Base-by-base conservation (phyloP, 2,797 vertebrate genomes). In the Botia almorhae region DNA sequence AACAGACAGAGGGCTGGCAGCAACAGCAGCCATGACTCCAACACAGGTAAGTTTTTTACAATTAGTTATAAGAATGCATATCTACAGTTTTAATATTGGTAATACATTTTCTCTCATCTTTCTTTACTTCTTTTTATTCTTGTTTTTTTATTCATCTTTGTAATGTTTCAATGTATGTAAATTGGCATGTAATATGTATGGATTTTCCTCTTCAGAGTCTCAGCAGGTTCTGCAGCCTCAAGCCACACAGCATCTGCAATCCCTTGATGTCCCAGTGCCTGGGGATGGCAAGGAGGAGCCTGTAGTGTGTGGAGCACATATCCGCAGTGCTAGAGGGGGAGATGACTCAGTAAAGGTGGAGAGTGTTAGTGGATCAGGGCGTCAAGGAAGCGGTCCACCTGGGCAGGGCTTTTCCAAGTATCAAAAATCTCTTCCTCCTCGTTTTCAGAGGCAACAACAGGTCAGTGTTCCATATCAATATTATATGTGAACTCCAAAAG, bases 401-500 rank as follows among this genome's bases (percentile, higher is more conserved):
- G 89, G 92, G 3, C 94, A 95, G 69, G 93, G 95, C 78, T 98
- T 97, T 85, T 96, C 96, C 46, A 97, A 97, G 87, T 98, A 97
- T 87, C 97, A 98, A 90, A 98, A 98, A 90, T 97, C 96, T 0
- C 92, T 98, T 81, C 97, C 96, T 0, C 97, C 97, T 73, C 95
- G 96, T 69, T 98, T 98, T 89, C 97, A 98, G 91, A 93, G 96
- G 83, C 97, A 98, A 83, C 97, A 98, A 80, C 97, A 98, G 94
- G 97, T 97, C 53, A 86, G 87, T 76, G 36, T n/a, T 50, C 14
- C 14, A 6, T 7, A 33, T 21, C 3, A 8, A 48, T 26, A 21
- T 56, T 39, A 43, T 48, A 6, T 17, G 43, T 6, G 7, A 43
- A 48, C 17, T 11, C n/a, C 14, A 7, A 43, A 43, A 10, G 39